Evolutionary conservation across 2,888 invertebrate species (phyloP).

Genomic region (Platypus cylindrus): DNA sequence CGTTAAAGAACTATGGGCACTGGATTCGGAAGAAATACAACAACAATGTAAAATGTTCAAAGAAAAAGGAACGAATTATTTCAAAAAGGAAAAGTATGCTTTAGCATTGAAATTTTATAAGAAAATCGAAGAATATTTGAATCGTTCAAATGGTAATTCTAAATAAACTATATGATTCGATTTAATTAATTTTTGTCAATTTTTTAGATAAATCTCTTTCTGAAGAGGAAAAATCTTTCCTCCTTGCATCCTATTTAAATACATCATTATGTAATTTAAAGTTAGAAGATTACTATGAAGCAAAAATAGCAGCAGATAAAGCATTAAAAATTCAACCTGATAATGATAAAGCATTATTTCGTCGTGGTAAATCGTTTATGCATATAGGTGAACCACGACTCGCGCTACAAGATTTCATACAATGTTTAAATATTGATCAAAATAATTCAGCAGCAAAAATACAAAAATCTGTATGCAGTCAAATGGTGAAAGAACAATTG

Average conservation of each 20-base stretch:
- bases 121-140: constrained; percentile 54
- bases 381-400: constrained; percentile 62
- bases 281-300: constrained; percentile 53
- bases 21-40: constrained; percentile 66
- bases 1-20: constrained; percentile 68
- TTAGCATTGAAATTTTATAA: constrained; percentile 81
- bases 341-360: constrained; percentile 82
- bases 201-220: constrained; percentile 5
- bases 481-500: constrained; percentile 60
- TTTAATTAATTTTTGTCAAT: neutral
- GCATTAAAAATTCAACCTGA: constrained; percentile 60
- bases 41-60: constrained; percentile 73
- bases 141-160: constrained; percentile 38
- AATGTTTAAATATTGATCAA: constrained; percentile 65
- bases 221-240: constrained; percentile 40
- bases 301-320: constrained; percentile 60
- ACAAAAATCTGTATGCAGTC: constrained; percentile 59
- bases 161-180: too few relatives aligned
- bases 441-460: constrained; percentile 79
- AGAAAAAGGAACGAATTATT: constrained; percentile 82
- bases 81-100: constrained; percentile 63
- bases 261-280: constrained; percentile 72
- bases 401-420: constrained; percentile 67
- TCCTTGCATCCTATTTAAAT: constrained; percentile 66
- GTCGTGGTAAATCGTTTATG: constrained; percentile 70